These are phyloP conservation scores for Ashinkailepas kermadecensis DNA, from an alignment of 2,888 invertebrate genomes.

Conservation along the genomic window DNA sequence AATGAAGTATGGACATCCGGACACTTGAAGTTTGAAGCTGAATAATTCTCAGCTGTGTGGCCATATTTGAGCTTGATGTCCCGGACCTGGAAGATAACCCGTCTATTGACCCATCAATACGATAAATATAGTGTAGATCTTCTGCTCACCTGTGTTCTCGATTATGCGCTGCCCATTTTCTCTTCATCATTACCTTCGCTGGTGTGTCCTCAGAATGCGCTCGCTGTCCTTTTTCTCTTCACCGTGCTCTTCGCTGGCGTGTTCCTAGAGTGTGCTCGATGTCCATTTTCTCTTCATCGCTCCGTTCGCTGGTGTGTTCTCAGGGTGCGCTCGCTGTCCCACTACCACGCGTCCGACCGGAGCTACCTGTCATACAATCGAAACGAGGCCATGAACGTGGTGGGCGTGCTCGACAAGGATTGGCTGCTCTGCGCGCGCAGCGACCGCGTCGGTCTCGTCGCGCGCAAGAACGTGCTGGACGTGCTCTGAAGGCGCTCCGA, in stretches of 20 bases:
- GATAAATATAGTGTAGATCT: too few relatives aligned
- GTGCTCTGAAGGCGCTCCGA: neutral
- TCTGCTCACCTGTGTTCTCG: too few relatives aligned
- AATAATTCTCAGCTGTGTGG: too few relatives aligned
- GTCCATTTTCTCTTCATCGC: too few relatives aligned
- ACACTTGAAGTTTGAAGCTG: too few relatives aligned
- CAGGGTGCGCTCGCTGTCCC: constrained; percentile 64
- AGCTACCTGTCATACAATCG: constrained; percentile 70
- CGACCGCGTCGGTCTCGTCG: constrained; percentile 67
- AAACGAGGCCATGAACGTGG: constrained; percentile 62
- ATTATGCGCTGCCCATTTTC: too few relatives aligned
- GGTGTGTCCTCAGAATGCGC: neutral
- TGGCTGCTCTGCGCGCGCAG: constrained; percentile 61
- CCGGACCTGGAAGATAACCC: too few relatives aligned
- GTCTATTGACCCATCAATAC: too few relatives aligned
- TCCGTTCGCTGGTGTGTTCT: constrained; percentile 42
- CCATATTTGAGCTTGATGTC: too few relatives aligned
- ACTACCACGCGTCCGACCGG: constrained; percentile 65
- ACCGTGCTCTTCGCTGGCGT: neutral
- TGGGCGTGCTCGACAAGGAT: constrained; percentile 66
- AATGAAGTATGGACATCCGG: too few relatives aligned
- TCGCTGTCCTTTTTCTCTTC: neutral
- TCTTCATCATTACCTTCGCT: too few relatives aligned
- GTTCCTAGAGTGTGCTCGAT: too few relatives aligned
- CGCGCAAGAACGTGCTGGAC: constrained; percentile 37